phyloP scores from a whole-genome alignment of 1,140 invertebrate genomes.

The Drosophila kanapiae region DNA sequence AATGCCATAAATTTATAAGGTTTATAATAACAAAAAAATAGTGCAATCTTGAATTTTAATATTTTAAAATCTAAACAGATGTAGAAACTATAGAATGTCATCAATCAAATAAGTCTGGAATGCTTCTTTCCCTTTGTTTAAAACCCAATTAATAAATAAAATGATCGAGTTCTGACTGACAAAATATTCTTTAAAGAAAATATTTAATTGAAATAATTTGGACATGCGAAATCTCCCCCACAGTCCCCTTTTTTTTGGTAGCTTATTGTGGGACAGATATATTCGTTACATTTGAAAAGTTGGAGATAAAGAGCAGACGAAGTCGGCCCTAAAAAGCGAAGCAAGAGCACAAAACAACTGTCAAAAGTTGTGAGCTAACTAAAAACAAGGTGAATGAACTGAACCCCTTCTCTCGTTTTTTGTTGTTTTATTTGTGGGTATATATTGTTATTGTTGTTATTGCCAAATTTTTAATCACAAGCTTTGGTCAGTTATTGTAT shows the following conservation, averaged over 20 bases:
- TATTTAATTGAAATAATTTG: not conserved
- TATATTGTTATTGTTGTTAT: slow-evolving; percentile 15
- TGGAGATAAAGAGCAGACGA: slow-evolving; percentile 40
- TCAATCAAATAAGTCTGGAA: no score
- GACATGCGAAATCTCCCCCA: not conserved
- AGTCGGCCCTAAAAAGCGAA: slow-evolving; percentile 45
- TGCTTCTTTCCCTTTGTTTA: no score
- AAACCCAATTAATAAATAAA: no score
- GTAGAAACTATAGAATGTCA: no score
- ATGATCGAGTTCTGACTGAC: no score
- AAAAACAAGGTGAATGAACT: slow-evolving; percentile 55
- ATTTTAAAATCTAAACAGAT: no score
- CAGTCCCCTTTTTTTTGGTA: slow-evolving; percentile 6
- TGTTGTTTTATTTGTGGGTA: slow-evolving; percentile 30
- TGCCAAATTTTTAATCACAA: slow-evolving; percentile 64
- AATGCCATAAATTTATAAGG: no score
- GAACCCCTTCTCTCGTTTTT: slow-evolving; percentile 44
- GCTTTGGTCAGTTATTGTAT: slow-evolving; percentile 7
- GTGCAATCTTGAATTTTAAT: no score
- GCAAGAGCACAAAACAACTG: slow-evolving; percentile 46
- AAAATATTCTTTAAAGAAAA: no score
- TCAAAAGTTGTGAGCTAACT: slow-evolving; percentile 43
- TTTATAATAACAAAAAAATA: no score
- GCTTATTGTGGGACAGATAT: slow-evolving; percentile 66
- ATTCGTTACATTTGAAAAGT: slow-evolving; percentile 61